Percentiles rank a stretch among this genome's conserved stretches.
These are phyloP conservation scores for Petroica traversi DNA, from an alignment of 2,113 vertebrate species.

Conservation along the genomic window DNA sequence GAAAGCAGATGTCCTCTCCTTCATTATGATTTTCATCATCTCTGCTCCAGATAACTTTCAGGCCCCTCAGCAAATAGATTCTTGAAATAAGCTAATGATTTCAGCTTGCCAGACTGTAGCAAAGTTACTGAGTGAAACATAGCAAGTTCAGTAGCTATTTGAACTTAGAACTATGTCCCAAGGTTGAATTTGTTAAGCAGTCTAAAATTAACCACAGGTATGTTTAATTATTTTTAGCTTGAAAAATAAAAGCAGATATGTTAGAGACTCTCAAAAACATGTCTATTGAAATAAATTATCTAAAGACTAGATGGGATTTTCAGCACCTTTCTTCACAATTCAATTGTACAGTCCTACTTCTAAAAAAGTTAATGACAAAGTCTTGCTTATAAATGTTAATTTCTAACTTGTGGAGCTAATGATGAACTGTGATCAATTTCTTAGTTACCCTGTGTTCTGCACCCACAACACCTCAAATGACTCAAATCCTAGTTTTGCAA, in stretches of 20 bases:
- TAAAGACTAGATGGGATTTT: neutral
- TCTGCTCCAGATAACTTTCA: neutral
- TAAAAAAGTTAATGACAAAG: neutral
- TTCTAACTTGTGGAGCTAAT: neutral
- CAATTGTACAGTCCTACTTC: neutral
- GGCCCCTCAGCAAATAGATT: neutral
- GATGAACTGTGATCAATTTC: neutral
- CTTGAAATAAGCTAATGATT: neutral
- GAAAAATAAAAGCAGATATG: neutral
- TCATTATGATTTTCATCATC: neutral
- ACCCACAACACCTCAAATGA: neutral
- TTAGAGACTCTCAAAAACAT: neutral
- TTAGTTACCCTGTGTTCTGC: neutral
- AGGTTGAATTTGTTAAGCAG: neutral
- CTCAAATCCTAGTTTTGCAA: neutral
- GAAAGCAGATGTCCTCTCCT: neutral
- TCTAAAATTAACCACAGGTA: neutral
- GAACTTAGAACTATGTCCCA: neutral
- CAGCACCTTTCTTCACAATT: neutral
- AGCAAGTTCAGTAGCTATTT: neutral
- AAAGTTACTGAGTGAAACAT: neutral
- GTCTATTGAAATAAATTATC: neutral
- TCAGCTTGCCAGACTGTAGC: neutral
- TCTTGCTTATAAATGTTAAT: neutral
- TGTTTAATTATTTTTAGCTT: neutral